Percentiles rank a stretch among this genome's conserved stretches.
Evolutionary conservation across 37 sponge, comb jelly and placozoan species (phyloP).

Genomic region (Agelas oroides): DNA sequence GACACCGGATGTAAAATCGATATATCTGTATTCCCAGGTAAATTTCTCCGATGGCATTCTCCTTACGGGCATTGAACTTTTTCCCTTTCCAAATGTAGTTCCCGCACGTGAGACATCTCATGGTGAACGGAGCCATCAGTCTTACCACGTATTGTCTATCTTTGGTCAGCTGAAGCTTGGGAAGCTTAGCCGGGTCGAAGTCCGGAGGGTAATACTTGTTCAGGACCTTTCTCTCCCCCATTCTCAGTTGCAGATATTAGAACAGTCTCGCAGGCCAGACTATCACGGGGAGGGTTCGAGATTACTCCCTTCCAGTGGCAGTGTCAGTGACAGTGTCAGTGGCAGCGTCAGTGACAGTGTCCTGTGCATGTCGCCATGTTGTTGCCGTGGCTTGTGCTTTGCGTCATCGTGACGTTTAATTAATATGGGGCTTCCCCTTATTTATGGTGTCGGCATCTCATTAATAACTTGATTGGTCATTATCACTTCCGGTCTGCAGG

Average conservation of each 20-base stretch:
- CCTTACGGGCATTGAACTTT: conserved; percentile 97
- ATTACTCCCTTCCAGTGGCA: too few relatives aligned
- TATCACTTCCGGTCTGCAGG: too few relatives aligned
- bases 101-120: conserved; percentile 97
- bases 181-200: conserved; percentile 89
- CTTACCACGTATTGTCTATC: conserved; percentile 91
- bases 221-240: conserved; percentile 88
- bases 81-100: conserved; percentile 97
- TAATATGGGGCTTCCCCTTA: too few relatives aligned
- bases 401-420: too few relatives aligned
- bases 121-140: conserved; percentile 97
- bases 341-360: too few relatives aligned
- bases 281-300: too few relatives aligned
- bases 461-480: too few relatives aligned
- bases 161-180: conserved; percentile 77
- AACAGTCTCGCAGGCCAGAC: too few relatives aligned
- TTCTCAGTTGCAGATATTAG: background rate
- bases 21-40: conserved; percentile 93
- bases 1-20: conserved; percentile 96
- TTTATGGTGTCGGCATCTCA: too few relatives aligned
- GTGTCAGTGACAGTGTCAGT: too few relatives aligned
- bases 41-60: conserved; percentile 81
- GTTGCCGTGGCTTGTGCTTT: too few relatives aligned
- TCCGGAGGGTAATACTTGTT: conserved; percentile 99
- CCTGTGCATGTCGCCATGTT: too few relatives aligned